A percentile compares a stretch with the other conserved stretches of the same genome.
Evolutionary conservation across 2,797 vertebrate species (phyloP).

Genomic region (Aeoliscus strigatus): DNA sequence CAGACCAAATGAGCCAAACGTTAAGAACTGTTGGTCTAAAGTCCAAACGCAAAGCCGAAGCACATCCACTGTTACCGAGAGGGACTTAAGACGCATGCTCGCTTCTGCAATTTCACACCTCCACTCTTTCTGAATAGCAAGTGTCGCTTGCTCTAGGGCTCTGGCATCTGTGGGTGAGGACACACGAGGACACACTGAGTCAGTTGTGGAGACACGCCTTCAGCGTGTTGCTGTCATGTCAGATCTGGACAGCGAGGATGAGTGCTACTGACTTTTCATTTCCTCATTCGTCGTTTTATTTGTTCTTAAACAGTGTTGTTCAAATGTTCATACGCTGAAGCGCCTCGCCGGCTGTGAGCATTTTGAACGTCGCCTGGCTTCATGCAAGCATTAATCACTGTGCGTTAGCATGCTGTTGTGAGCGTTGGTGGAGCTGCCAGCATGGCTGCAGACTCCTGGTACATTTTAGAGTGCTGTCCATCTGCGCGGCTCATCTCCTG

Average conservation of each 20-base stretch:
- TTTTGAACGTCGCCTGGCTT: too few species aligned
- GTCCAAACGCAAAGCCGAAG: conserved; percentile 19
- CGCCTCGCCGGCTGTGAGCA: not conserved
- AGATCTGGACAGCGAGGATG: not conserved
- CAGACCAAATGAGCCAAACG: not conserved
- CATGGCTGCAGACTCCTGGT: not conserved
- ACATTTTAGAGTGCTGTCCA: conserved; percentile 8
- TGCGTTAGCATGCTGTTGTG: not conserved
- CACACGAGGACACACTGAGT: conserved; percentile 14
- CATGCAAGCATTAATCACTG: not conserved
- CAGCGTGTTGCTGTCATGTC: conserved; percentile 13
- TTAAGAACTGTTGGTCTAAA: conserved; percentile 27
- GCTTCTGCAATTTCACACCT: conserved; percentile 42
- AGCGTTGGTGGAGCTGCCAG: not conserved
- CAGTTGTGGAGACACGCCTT: conserved; percentile 7
- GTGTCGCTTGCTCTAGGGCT: conserved; percentile 49
- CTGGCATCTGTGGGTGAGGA: conserved; percentile 25
- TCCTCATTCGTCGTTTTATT: too few species aligned
- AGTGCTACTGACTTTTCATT: not conserved
- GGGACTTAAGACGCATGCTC: conserved; percentile 37
- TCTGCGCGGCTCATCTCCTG: conserved; percentile 12
- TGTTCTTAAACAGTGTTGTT: not conserved
- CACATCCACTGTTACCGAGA: conserved; percentile 19
- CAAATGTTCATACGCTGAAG: not conserved
- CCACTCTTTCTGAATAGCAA: conserved; percentile 38